Conservation (phyloP, 2,888 invertebrate genomes). For the Lithophane socia region DNA sequence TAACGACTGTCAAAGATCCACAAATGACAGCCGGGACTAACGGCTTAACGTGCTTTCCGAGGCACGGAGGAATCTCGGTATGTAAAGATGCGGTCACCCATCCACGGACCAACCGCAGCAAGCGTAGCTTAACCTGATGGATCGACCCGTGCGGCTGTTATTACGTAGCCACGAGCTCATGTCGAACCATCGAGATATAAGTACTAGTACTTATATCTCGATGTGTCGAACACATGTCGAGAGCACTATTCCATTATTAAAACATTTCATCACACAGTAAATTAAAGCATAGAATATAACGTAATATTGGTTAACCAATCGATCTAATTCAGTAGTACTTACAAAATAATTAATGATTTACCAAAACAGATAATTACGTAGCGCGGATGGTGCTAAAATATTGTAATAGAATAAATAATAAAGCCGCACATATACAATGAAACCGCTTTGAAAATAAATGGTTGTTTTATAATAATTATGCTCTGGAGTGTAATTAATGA, state of each 20-base stretch:
- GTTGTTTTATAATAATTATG: conserved; percentile 16
- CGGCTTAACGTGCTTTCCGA: no score
- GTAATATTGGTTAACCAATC: conserved; percentile 1
- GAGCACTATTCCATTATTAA: not conserved
- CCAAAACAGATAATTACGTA: not conserved
- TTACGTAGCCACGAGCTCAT: no score
- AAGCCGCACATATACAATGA: not conserved
- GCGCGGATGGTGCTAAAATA: not conserved
- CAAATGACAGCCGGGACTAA: no score
- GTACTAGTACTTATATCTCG: no score
- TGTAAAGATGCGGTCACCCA: no score
- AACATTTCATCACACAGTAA: not conserved
- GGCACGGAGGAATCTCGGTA: no score
- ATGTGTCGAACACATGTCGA: no score
- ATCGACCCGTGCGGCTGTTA: no score
- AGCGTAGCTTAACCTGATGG: no score
- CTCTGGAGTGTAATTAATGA: conserved; percentile 17
- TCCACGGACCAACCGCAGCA: no score
- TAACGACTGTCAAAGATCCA: no score
- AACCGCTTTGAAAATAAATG: conserved; percentile 23
- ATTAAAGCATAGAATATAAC: not conserved
- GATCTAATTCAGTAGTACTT: conserved; percentile 1
- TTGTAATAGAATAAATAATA: not conserved
- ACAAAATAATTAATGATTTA: not conserved
- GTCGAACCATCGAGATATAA: no score